Conservation (phyloP, 2,113 vertebrate genomes). For the Leucoraja erinaceus region DNA sequence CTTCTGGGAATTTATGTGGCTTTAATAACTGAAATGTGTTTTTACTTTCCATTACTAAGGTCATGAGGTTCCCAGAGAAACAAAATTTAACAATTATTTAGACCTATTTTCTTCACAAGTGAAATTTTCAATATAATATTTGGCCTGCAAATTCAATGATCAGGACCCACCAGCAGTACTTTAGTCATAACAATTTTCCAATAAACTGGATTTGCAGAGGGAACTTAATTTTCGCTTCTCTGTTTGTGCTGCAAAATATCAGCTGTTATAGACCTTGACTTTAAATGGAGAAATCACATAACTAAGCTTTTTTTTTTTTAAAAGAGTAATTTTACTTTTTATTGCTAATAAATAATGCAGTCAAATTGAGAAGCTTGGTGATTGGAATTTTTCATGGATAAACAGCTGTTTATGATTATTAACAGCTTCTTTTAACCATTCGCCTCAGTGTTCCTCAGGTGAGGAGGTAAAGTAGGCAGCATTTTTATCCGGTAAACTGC, state of each 20-base stretch:
- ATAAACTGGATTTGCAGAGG: slow-evolving; percentile 83
- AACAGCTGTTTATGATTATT: slow-evolving; percentile 16
- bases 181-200: slow-evolving; percentile 86
- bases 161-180: slow-evolving; percentile 64
- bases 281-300: slow-evolving; percentile 64
- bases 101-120: slow-evolving; percentile 86
- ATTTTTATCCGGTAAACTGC: background rate
- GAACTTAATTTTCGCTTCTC: slow-evolving; percentile 87
- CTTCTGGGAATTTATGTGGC: slow-evolving; percentile 71
- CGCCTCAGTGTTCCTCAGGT: background rate
- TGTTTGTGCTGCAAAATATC: slow-evolving; percentile 70
- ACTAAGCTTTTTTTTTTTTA: slow-evolving; percentile 67
- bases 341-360: slow-evolving; percentile 61
- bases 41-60: slow-evolving; percentile 75
- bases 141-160: slow-evolving; percentile 92
- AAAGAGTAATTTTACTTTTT: slow-evolving; percentile 62
- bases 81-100: slow-evolving; percentile 93
- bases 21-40: slow-evolving; percentile 75
- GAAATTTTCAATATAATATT: slow-evolving; percentile 85
- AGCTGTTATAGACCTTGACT: slow-evolving; percentile 60
- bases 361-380: slow-evolving; percentile 5
- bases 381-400: background rate
- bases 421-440: background rate
- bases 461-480: background rate
- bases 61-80: slow-evolving; percentile 81